These are phyloP conservation scores for Meghimatium bilineatum DNA, from an alignment of 2,888 invertebrate species.

Conservation along the genomic window DNA sequence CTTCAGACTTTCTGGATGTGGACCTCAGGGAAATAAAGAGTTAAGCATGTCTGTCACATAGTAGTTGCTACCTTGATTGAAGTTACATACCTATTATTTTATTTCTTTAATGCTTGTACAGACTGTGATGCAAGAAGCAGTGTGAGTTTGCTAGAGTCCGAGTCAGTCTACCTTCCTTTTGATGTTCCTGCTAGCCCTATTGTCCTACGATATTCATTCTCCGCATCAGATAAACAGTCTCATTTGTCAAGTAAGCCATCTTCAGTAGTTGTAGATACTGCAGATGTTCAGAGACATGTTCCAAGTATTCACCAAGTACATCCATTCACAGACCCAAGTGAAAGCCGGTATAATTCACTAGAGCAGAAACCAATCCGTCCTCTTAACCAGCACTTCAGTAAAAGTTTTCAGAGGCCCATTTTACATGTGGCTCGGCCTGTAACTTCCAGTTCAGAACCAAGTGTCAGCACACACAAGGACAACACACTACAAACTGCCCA, in stretches of 20 bases:
- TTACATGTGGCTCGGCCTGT: slow-evolving; percentile 63
- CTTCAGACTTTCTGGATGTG: too few relatives aligned
- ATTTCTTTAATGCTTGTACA: slow-evolving; percentile 44
- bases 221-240: slow-evolving; percentile 55
- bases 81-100: background rate
- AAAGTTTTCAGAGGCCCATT: slow-evolving; percentile 58
- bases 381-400: slow-evolving; percentile 62
- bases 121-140: slow-evolving; percentile 65
- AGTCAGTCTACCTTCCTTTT: slow-evolving; percentile 73
- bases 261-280: background rate
- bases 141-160: slow-evolving; percentile 71
- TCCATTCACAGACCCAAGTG: slow-evolving; percentile 33
- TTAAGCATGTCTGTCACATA: too few relatives aligned
- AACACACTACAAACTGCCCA: slow-evolving; percentile 60
- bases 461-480: slow-evolving; percentile 60
- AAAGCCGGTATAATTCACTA: slow-evolving; percentile 61
- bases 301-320: background rate
- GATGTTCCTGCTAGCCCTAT: slow-evolving; percentile 52
- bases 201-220: slow-evolving; percentile 59
- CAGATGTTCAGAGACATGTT: background rate
- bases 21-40: too few relatives aligned
- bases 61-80: too few relatives aligned
- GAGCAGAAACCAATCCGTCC: slow-evolving; percentile 69
- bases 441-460: slow-evolving; percentile 63
- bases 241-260: background rate